Conservation (phyloP, 2,888 invertebrate species). For the Chloromyia formosa region DNA sequence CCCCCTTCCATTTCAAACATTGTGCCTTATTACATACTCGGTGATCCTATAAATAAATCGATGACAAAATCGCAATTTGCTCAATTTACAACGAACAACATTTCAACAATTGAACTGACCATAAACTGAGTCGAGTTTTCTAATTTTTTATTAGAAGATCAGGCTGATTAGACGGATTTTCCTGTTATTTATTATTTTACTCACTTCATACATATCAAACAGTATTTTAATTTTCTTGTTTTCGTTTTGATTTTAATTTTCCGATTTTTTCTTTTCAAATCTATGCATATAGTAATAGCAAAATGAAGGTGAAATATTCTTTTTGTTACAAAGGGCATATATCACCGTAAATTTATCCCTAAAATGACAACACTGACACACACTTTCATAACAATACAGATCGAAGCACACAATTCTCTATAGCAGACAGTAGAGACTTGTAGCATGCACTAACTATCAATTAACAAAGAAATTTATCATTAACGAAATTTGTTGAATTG, state of each 20-base stretch:
- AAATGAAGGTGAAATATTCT: neutral
- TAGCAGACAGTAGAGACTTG: slow-evolving; percentile 51
- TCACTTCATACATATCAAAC: slow-evolving; percentile 5
- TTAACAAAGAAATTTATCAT: slow-evolving; percentile 15
- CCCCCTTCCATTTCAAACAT: neutral
- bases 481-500: neutral
- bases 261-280: neutral
- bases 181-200: slow-evolving; percentile 14
- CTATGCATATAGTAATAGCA: slow-evolving; percentile 7
- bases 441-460: slow-evolving; percentile 44
- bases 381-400: neutral
- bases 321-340: too few species aligned
- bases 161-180: neutral
- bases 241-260: slow-evolving; percentile 29
- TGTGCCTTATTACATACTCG: slow-evolving; percentile 9
- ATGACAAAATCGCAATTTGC: neutral
- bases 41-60: neutral
- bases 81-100: slow-evolving; percentile 7
- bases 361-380: neutral
- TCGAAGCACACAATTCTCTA: slow-evolving; percentile 50
- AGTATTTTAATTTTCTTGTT: slow-evolving; percentile 19
- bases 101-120: neutral
- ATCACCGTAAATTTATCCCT: neutral
- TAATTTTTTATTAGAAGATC: slow-evolving; percentile 30
- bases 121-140: slow-evolving; percentile 1